A percentile compares a stretch with the other conserved stretches of the same genome.
Evolutionary conservation across 35 echinoderm and acorn worm genomes (phyloP).

Genomic region (Apostichopus japonicus): DNA sequence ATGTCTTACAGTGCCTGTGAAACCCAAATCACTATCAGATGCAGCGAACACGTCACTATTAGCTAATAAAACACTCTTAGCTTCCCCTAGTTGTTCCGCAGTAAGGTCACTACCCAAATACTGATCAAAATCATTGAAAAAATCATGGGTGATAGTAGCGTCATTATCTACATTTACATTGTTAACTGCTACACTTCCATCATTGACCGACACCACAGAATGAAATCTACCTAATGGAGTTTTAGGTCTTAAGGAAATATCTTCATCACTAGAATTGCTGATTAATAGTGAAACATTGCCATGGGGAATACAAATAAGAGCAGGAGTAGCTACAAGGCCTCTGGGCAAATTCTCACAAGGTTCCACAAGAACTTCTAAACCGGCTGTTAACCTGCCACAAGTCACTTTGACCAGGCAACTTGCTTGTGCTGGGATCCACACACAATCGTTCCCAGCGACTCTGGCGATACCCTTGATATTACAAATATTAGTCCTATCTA

Average conservation of each 20-base stretch:
- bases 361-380: constrained; percentile 27
- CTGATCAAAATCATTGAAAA: neutral
- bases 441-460: neutral
- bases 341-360: constrained; percentile 9
- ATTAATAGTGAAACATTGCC: no score
- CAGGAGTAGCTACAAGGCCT: neutral
- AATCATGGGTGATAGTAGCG: neutral
- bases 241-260: neutral
- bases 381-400: neutral
- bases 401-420: neutral
- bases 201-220: neutral
- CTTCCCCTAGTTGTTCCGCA: neutral
- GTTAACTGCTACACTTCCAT: neutral
- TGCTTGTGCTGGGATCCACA: neutral
- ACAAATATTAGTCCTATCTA: neutral
- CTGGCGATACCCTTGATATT: neutral
- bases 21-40: constrained; percentile 50
- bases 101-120: neutral
- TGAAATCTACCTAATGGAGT: constrained; percentile 19
- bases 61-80: neutral
- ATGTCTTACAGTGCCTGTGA: constrained; percentile 27
- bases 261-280: neutral
- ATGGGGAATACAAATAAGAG: no score
- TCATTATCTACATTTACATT: constrained; percentile 8
- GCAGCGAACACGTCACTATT: constrained; percentile 35